Base-by-base conservation (phyloP, 1,140 invertebrate species). In the Drepana arcuata region DNA sequence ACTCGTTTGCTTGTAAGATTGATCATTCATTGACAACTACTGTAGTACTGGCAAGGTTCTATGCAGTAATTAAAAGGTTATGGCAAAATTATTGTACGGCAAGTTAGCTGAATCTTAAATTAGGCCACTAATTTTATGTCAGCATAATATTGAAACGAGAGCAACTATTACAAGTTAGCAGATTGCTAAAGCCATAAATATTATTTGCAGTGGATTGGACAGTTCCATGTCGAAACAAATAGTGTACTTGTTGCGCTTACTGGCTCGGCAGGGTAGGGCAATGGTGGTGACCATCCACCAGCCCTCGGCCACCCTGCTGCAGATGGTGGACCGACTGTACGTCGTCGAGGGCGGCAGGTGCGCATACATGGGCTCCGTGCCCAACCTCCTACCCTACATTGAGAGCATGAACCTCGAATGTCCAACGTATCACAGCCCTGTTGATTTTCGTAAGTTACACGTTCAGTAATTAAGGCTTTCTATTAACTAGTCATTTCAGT, bases 261-360 rank as follows among this genome's bases (percentile, higher is more conserved):
- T 99, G 28, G 95, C 96, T 0, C 77, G 88, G 5, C 94, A 95
- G 60, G 95, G 94, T 1, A 86, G 95, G 21, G 97, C 95, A 0
- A 91, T 99, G 16, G 90, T 99, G 29, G 96, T 95, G 58, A 95
- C 92, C 2, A 95, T 98, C 58, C 96, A 97, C 80, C 96, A 98
- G 63, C 95, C 95, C 0, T 95, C 92, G 41, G 93, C 93, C 1
- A 85, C 90, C 18, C 85, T 96, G 1, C 93, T 97, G 58, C 89
- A 92, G 55, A 93, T 95, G 88, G 95, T 97, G 74, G 95, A 98
- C 78, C 90, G 94, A 71, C 64, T 97, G 5, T 96, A 95, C 69
- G 90, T 93, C 7, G 68, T 98, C 2, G 89, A 90, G 0, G 89
- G 90, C 25, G 95, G 95, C 1, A 84, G 88, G 36, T 96, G 94